Conservation (phyloP, 2,113 vertebrate genomes). For the Casuarius casuarius region DNA sequence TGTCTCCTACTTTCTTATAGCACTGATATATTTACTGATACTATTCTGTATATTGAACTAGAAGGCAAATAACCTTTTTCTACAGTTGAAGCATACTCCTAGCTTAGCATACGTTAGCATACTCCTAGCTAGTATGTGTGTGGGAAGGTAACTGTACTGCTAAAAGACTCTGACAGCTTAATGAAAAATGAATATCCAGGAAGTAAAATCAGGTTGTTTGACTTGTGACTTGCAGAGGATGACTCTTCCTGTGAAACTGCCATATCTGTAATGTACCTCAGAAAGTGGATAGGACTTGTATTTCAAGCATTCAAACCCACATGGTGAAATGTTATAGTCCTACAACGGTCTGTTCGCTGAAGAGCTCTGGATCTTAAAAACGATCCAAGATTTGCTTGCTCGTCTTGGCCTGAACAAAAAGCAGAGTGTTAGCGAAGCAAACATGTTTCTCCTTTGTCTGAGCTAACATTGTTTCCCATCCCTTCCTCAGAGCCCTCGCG, state of each 20-base stretch:
- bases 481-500: fast-evolving
- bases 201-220: neutral
- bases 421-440: neutral
- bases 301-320: neutral
- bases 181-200: neutral
- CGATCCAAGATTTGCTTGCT: neutral
- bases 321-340: neutral
- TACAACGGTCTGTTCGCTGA: neutral
- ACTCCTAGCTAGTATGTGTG: fast-evolving
- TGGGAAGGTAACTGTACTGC: neutral
- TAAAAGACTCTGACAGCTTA: neutral
- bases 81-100: neutral
- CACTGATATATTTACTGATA: neutral
- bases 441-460: neutral
- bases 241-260: neutral
- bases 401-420: neutral
- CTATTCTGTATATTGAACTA: neutral
- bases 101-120: neutral
- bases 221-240: neutral
- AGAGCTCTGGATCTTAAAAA: neutral
- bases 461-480: neutral
- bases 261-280: neutral
- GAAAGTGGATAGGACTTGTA: neutral
- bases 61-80: neutral
- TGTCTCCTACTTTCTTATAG: neutral